These are phyloP conservation scores for Steinernema hermaphroditum DNA, from an alignment of 2,888 invertebrate genomes.

Conservation along the genomic window DNA sequence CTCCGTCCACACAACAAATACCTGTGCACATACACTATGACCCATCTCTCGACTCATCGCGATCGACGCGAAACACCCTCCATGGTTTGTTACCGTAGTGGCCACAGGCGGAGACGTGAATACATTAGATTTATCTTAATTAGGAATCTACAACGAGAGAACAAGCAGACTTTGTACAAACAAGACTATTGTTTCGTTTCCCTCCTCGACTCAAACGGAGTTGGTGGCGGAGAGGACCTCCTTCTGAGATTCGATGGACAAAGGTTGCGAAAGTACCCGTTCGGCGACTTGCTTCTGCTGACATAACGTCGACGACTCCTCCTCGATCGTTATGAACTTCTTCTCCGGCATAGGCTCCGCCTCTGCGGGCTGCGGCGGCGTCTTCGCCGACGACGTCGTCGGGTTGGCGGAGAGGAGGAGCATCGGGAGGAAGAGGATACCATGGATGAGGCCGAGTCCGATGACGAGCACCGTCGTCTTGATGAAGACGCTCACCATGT, in stretches of 20 bases:
- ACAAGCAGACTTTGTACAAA: conserved; percentile 30
- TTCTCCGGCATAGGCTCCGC: conserved; percentile 24
- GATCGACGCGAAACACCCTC: too few species aligned
- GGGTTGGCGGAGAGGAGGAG: conserved; percentile 37
- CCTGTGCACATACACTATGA: too few species aligned
- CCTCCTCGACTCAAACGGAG: conserved; percentile 8
- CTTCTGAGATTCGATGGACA: conserved; percentile 31
- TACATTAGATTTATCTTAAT: conserved; percentile 13
- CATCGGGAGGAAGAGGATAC: conserved; percentile 54
- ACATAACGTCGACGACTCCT: not conserved
- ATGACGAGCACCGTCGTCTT: conserved; percentile 55
- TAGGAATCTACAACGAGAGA: conserved; percentile 14
- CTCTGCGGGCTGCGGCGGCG: not conserved
- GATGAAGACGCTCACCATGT: conserved; percentile 54
- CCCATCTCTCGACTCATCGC: too few species aligned
- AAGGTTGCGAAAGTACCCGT: conserved; percentile 29
- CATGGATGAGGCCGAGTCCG: conserved; percentile 50
- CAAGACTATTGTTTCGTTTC: conserved; percentile 6
- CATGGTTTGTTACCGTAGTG: too few species aligned
- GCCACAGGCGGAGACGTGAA: too few species aligned
- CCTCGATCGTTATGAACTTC: conserved; percentile 21
- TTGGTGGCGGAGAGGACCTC: conserved; percentile 8
- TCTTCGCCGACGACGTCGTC: not conserved
- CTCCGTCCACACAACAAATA: too few species aligned
- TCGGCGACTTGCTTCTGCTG: conserved; percentile 8